A percentile compares a stretch with the other conserved stretches of the same genome.
Evolutionary conservation across 2,888 invertebrate species (phyloP).

Genomic region (Flexamia atlantica): DNA sequence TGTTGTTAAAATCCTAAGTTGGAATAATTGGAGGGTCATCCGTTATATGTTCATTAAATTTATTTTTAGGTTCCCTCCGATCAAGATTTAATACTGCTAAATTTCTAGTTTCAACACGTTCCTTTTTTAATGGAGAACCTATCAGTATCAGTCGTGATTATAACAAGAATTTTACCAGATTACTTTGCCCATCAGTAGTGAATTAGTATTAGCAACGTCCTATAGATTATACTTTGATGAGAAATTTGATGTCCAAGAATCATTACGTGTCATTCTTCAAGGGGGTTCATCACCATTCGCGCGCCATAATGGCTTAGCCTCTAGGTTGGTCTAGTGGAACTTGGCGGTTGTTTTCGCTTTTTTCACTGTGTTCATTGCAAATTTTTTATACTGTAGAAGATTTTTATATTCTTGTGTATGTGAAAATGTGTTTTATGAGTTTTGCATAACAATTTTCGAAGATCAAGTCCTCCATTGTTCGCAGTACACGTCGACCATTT

Average conservation of each 20-base stretch:
- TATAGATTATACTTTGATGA: not conserved
- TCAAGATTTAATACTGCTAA: not conserved
- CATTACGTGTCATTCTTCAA: conserved; percentile 35
- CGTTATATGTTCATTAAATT: not conserved
- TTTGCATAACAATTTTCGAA: not conserved
- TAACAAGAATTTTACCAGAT: not conserved
- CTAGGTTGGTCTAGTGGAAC: not conserved
- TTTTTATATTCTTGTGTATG: not conserved
- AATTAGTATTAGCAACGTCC: not conserved
- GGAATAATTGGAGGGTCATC: not conserved
- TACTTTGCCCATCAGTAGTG: not conserved
- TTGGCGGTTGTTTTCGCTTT: not conserved
- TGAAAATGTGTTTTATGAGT: not conserved
- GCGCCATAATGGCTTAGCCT: conserved; percentile 37
- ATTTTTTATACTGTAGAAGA: not conserved
- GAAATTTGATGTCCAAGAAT: not conserved
- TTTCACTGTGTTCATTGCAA: not conserved
- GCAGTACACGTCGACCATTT: conserved; percentile 43
- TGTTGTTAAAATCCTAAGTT: not conserved
- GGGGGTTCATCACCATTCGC: conserved; percentile 41
- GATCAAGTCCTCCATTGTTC: conserved; percentile 7
- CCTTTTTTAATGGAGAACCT: not conserved
- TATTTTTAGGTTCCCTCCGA: no score
- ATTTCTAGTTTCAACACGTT: conserved; percentile 17
- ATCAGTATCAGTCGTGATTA: not conserved